Evolutionary conservation across 2,888 invertebrate genomes (phyloP).

Genomic region (Silvanus unidentatus): DNA sequence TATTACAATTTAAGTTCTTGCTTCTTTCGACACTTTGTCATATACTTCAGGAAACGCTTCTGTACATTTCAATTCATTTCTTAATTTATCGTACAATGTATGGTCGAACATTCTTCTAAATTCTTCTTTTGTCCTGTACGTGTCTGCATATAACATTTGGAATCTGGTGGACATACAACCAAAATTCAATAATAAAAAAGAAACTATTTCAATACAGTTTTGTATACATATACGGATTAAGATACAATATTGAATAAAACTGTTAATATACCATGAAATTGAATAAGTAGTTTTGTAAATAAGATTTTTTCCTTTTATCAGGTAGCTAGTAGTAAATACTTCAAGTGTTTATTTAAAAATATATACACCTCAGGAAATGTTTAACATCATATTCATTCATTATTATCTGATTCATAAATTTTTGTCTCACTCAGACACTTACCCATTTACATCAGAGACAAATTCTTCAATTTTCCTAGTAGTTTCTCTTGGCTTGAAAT

Average conservation of each 20-base stretch:
- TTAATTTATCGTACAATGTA: conserved; percentile 61
- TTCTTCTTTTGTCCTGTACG: conserved; percentile 66
- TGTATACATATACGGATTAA: too few species aligned
- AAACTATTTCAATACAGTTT: neutral
- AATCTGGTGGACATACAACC: conserved; percentile 47
- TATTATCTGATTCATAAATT: neutral
- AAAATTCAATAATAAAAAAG: neutral
- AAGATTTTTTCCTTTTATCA: neutral
- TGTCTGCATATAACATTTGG: conserved; percentile 83
- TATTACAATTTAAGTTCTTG: conserved; percentile 46
- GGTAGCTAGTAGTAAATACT: neutral
- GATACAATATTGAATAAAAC: neutral
- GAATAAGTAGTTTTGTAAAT: too few species aligned
- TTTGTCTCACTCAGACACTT: conserved; percentile 19
- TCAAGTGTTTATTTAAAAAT: neutral
- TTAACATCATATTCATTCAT: neutral
- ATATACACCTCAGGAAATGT: too few species aligned
- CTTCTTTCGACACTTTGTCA: conserved; percentile 62
- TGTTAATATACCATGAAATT: conserved; percentile 1
- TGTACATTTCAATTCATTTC: conserved; percentile 55
- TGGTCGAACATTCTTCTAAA: conserved; percentile 79
- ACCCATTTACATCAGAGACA: conserved; percentile 62
- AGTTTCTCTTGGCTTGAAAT: conserved; percentile 58
- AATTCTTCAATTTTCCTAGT: conserved; percentile 65
- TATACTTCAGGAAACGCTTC: conserved; percentile 77